Evolutionary conservation across 2,797 vertebrate genomes (phyloP), one percentile per base, ranked within the genome.

Genomic region (Nothura maculosa): DNA sequence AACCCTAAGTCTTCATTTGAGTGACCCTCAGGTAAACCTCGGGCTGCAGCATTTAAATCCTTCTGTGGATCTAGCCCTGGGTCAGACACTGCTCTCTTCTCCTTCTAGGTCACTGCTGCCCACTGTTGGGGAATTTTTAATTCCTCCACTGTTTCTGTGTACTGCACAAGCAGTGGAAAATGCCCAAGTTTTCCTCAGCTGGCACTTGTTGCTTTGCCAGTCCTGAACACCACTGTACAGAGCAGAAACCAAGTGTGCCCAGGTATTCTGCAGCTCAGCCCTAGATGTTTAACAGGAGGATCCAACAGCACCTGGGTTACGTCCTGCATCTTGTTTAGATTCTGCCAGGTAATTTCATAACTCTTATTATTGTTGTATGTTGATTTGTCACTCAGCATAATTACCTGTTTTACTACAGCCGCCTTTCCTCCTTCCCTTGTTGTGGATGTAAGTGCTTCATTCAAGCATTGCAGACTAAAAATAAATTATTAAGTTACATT

Each of bases 381-480:
- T 81, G 40, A 85, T 94, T 93, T 3, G 21, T 93, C 88, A 89
- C 95, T 91, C 86, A 77, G 81, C 90, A 97, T 89, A 97, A 85
- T 97, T 98, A 99, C 99, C 98, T 99, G 99, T 96, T 99, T 99
- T 95, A 99, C 99, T 95, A 99, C 98, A 12, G 98, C 98, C 62
- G 96, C 97, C 97, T 99, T 99, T 94, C 98, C 98, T 87, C 98
- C 98, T 91, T 99, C 99, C 97, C 98, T 99, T 83, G 98, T 98
- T 63, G 98, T 98, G 2, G 98, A 98, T 52, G 98, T 98, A 97
- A 99, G 97, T 93, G 97, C 93, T 96, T 99, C 99, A 96, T 99
- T 99, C 95, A 99, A 98, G 73, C 98, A 98, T 98, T 99, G 99
- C 94, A 99, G 98, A 96, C 99, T 99, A 96, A 89, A 97, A 96